Percentiles rank a stretch among this genome's conserved stretches.
Evolutionary conservation across 2,888 invertebrate genomes (phyloP).

Genomic region (Synanthedon andrenaeformis): DNA sequence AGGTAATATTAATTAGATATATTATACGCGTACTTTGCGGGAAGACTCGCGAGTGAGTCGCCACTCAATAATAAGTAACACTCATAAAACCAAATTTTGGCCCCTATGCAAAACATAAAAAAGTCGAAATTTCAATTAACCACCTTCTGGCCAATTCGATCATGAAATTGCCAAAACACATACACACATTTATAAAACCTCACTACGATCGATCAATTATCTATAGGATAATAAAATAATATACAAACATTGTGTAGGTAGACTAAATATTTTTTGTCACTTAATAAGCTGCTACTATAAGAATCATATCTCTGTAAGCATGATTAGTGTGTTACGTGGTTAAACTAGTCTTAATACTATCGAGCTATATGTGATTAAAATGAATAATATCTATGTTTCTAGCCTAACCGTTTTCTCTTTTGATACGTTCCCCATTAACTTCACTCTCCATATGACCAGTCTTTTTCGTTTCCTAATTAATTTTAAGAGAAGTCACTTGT

Average conservation of each 20-base stretch:
- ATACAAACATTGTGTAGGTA: too few relatives aligned
- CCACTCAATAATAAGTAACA: too few relatives aligned
- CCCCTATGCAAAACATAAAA: constrained; percentile 9
- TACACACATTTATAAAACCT: too few relatives aligned
- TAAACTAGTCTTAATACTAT: neutral
- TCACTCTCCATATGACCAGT: constrained; percentile 32
- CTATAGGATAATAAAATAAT: too few relatives aligned
- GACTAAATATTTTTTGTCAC: too few relatives aligned
- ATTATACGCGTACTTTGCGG: too few relatives aligned
- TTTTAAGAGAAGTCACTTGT: constrained; percentile 5
- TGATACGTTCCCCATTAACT: constrained; percentile 15
- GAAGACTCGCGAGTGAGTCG: too few relatives aligned
- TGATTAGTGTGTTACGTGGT: neutral
- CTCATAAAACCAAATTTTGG: constrained; percentile 9
- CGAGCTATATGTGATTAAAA: neutral
- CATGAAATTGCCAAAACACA: too few relatives aligned
- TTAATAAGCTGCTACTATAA: too few relatives aligned
- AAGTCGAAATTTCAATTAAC: neutral
- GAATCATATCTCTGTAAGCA: neutral
- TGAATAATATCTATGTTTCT: constrained; percentile 2
- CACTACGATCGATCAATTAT: too few relatives aligned
- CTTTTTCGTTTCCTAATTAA: constrained; percentile 39
- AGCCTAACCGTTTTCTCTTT: constrained; percentile 16
- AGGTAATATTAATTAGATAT: too few relatives aligned
- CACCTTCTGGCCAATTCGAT: too few relatives aligned